Evolutionary conservation across 2,888 invertebrate species (phyloP).

Genomic region (Sinhomidia bicolor): DNA sequence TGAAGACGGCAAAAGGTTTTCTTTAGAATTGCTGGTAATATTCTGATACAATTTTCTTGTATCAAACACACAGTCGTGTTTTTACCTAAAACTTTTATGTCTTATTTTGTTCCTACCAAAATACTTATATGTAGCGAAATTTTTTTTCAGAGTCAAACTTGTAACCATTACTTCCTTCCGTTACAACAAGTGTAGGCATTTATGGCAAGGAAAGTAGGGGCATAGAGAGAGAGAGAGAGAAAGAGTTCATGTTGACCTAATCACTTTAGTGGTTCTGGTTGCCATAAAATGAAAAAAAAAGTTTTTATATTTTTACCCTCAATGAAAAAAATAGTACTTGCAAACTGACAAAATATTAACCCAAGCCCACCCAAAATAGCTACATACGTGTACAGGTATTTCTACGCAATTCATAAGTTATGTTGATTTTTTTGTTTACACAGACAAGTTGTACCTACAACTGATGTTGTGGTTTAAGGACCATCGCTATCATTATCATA

Average conservation of each 20-base stretch:
- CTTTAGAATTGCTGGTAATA: background rate
- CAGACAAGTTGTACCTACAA: background rate
- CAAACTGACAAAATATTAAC: constrained; percentile 34
- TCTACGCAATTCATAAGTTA: background rate
- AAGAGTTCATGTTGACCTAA: constrained; percentile 66
- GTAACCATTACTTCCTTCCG: too few relatives aligned
- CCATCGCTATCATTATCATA: background rate
- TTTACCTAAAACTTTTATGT: background rate
- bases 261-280: constrained; percentile 61
- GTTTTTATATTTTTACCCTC: constrained; percentile 53
- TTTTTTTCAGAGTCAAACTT: too few relatives aligned
- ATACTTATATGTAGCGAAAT: background rate
- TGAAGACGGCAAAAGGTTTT: too few relatives aligned
- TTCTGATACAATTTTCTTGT: background rate
- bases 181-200: too few relatives aligned
- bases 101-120: background rate
- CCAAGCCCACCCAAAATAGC: background rate
- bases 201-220: background rate
- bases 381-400: background rate
- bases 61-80: background rate
- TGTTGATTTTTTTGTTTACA: constrained; percentile 6
- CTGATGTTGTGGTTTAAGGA: background rate
- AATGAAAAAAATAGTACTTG: background rate
- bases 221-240: background rate
- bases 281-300: constrained; percentile 61